phyloP scores from a whole-genome alignment of 2,888 invertebrate species.

The Dysmachus trigonus region DNA sequence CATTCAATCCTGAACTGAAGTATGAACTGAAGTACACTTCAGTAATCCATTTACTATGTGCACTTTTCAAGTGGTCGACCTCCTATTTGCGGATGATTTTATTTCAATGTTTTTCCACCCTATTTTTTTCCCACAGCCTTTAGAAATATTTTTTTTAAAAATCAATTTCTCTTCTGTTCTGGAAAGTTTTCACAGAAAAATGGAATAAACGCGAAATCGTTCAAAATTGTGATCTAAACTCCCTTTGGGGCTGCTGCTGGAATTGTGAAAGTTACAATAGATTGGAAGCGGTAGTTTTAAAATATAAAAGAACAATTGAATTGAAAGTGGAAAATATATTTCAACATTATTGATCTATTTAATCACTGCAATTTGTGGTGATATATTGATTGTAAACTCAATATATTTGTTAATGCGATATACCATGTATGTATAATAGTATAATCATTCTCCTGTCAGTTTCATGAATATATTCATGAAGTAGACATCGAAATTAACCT shows the following conservation, averaged over 20 bases:
- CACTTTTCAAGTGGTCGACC: not conserved
- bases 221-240: not conserved
- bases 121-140: not conserved
- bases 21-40: not conserved
- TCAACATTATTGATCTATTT: not conserved
- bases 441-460: too few species aligned
- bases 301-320: not conserved
- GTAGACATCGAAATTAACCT: too few species aligned
- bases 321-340: not conserved
- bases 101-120: not conserved
- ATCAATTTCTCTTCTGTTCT: not conserved
- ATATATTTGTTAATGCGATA: too few species aligned
- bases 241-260: not conserved
- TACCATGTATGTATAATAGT: too few species aligned
- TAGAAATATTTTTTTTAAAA: not conserved
- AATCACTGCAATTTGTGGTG: not conserved
- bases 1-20: not conserved
- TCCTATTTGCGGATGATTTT: not conserved
- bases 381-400: too few species aligned
- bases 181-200: not conserved
- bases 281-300: not conserved
- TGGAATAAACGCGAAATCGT: not conserved
- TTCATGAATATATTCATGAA: too few species aligned
- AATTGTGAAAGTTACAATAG: not conserved
- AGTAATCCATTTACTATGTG: not conserved